Percentiles rank a stretch among this genome's conserved stretches.
Evolutionary conservation across 1,140 invertebrate species (phyloP).

Genomic region (Macrobrachium rosenbergii): DNA sequence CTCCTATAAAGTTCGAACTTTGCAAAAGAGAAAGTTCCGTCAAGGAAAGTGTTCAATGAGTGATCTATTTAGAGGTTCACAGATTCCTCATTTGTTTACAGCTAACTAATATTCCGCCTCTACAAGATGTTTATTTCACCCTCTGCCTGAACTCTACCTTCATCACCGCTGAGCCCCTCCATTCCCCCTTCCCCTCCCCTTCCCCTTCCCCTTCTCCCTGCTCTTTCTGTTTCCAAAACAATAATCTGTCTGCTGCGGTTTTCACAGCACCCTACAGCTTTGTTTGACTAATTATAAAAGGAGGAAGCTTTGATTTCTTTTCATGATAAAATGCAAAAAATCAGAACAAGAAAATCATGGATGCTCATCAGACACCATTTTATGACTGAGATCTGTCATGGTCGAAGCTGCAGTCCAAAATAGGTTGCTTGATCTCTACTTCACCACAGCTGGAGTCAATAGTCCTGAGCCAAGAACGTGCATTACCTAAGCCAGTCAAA

Average conservation of each 20-base stretch:
- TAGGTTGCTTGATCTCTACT: background rate
- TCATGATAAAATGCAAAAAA: slow-evolving; percentile 22
- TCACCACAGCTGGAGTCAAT: slow-evolving; percentile 30
- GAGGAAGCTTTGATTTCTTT: slow-evolving; percentile 34
- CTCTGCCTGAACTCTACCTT: background rate
- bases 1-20: no score
- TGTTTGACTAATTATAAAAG: slow-evolving; percentile 7
- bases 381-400: no score
- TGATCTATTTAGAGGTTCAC: no score
- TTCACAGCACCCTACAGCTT: no score
- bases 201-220: background rate
- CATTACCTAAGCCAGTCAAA: background rate
- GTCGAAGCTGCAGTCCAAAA: background rate
- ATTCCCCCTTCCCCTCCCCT: background rate
- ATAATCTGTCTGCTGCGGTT: no score
- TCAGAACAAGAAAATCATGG: background rate
- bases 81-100: no score
- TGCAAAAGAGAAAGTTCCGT: no score
- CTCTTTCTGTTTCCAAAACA: background rate
- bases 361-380: no score
- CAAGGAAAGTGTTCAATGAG: no score
- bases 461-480: slow-evolving; percentile 25
- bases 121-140: no score
- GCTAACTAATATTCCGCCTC: no score
- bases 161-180: background rate